phyloP scores from a whole-genome alignment of 2,888 invertebrate genomes.

The Hirudinaria manillensis region DNA sequence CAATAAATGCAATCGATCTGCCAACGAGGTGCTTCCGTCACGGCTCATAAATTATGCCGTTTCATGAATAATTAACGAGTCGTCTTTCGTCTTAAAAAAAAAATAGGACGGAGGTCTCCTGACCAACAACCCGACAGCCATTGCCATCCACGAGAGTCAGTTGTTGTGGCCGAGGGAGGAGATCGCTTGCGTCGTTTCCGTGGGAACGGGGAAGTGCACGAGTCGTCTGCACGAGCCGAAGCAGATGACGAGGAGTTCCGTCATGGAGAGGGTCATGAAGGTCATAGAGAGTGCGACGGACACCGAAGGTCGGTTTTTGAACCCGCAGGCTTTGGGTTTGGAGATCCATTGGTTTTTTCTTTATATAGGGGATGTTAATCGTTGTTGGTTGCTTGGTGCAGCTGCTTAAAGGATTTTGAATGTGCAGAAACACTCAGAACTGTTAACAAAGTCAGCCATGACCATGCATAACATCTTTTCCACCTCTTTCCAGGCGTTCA shows the following conservation, averaged over 20 bases:
- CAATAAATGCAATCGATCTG: too few relatives aligned
- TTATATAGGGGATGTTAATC: neutral
- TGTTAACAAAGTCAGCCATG: too few relatives aligned
- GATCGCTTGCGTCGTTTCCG: slow-evolving; percentile 73
- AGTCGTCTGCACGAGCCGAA: slow-evolving; percentile 43
- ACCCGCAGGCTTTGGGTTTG: neutral
- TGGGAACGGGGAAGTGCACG: slow-evolving; percentile 65
- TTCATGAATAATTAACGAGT: neutral
- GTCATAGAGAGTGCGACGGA: slow-evolving; percentile 51
- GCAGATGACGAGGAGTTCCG: slow-evolving; percentile 58
- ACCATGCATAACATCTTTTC: too few relatives aligned
- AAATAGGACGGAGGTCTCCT: slow-evolving; percentile 72
- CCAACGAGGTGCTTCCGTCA: neutral
- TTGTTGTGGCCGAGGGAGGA: slow-evolving; percentile 71
- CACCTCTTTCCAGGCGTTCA: slow-evolving; percentile 61
- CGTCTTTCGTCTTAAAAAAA: neutral
- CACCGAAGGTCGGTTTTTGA: slow-evolving; percentile 47
- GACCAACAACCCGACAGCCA: slow-evolving; percentile 80
- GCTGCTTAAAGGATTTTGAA: too few relatives aligned
- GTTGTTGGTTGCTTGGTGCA: slow-evolving; percentile 1
- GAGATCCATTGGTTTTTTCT: neutral
- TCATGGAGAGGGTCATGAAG: slow-evolving; percentile 73
- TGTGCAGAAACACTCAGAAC: too few relatives aligned
- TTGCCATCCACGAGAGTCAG: slow-evolving; percentile 80
- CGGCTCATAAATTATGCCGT: neutral